Base-by-base conservation (phyloP, 2,797 vertebrate genomes). In the Sebastes dallii region DNA sequence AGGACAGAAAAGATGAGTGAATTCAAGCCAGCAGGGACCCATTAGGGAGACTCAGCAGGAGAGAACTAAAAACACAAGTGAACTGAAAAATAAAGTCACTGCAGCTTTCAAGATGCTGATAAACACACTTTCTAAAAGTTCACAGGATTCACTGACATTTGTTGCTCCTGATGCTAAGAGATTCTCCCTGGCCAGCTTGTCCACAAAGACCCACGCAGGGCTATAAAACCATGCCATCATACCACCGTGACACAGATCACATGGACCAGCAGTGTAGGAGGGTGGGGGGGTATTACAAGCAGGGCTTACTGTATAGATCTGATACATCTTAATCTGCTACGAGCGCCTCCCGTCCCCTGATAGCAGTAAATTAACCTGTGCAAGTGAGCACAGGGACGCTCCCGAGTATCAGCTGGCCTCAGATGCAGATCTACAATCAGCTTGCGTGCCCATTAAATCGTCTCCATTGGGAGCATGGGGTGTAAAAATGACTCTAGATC, bases 341-440 rank as follows among this genome's bases (percentile, higher is more conserved):
- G 24, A 88, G 82, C n/a, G 2, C 58, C 66, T 69, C 32, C 59
- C 5, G 22, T 83, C 80, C 76, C 79, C 66, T 20, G 80, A 56
- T 32, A 29, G 75, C 78, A 78, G 83, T 85, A 84, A 90, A 93
- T 89, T 75, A 87, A 89, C 87, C 80, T 86, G 83, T 25, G 80
- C 24, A 20, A 83, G 81, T 34, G 79, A 80, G 67, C 86, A 8
- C 22, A 16, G 75, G 82, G 27, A 42, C 52, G 42, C 80, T 79
- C 42, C 42, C 0, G 12, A 73, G 82, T 69, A 77, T 86, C 83
- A 82, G 39, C 58, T 9, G 34, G 72, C 61, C 64, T 72, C 72
- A 50, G 77, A 61, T 39, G 27, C 20, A 1, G 69, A 87, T 80
- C 84, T 77, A 67, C 83, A 85, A 86, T 90, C 87, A 86, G 85